Percentiles rank a stretch among this genome's conserved stretches.
phyloP scores from a whole-genome alignment of 92 coral and sea anemone genomes.

The Paramuricea clavata region DNA sequence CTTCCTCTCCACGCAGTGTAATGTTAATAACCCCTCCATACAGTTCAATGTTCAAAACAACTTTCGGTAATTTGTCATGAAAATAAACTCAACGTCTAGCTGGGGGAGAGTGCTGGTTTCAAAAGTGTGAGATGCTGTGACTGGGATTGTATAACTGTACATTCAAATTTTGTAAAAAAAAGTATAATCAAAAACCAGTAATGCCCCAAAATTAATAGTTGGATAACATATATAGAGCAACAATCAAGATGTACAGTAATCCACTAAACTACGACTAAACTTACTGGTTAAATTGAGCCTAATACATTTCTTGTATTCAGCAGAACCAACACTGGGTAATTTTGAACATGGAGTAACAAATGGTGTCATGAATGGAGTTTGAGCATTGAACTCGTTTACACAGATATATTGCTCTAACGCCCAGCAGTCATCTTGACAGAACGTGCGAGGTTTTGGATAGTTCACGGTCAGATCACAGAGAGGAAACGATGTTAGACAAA shows the following conservation, averaged over 20 bases:
- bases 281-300: slow-evolving; percentile 67
- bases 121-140: too few species aligned
- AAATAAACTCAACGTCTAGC: too few species aligned
- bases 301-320: slow-evolving; percentile 78
- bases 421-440: slow-evolving; percentile 83
- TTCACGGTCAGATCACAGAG: slow-evolving; percentile 73
- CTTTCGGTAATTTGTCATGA: too few species aligned
- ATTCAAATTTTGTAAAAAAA: too few species aligned
- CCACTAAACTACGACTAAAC: not conserved
- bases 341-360: slow-evolving; percentile 64
- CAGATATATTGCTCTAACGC: slow-evolving; percentile 70
- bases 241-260: not conserved
- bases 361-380: slow-evolving; percentile 1
- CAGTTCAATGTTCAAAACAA: too few species aligned
- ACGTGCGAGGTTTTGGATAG: slow-evolving; percentile 66
- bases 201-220: too few species aligned
- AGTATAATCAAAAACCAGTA: too few species aligned
- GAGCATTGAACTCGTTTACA: slow-evolving; percentile 57
- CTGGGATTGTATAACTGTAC: too few species aligned
- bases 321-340: slow-evolving; percentile 67
- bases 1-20: too few species aligned
- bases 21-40: too few species aligned
- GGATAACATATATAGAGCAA: too few species aligned
- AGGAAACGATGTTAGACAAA: slow-evolving; percentile 75
- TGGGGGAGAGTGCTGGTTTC: too few species aligned